phyloP scores from a whole-genome alignment of 2,888 invertebrate species.

The Oscheius sp. region DNA sequence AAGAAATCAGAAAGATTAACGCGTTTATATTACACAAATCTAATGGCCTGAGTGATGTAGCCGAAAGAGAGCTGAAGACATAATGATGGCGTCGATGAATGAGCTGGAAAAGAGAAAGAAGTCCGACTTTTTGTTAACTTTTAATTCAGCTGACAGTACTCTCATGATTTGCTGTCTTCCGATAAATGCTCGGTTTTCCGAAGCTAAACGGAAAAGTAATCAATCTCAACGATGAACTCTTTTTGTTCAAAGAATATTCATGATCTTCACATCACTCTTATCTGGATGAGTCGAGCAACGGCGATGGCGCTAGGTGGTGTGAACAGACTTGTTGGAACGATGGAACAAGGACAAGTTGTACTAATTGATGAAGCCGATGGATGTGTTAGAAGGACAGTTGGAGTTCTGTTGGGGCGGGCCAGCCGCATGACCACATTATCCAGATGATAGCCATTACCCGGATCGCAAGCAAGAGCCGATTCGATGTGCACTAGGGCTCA shows the following conservation, averaged over 20 bases:
- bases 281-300: too few species aligned
- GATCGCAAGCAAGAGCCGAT: conserved; percentile 17
- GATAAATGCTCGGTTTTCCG: too few species aligned
- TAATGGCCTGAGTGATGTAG: neutral
- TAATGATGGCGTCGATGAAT: neutral
- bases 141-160: too few species aligned
- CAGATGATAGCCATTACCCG: conserved; percentile 32
- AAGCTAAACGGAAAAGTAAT: too few species aligned
- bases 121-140: neutral
- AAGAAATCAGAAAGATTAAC: conserved; percentile 31
- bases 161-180: too few species aligned
- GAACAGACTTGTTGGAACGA: neutral
- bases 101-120: neutral
- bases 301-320: neutral
- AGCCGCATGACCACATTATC: conserved; percentile 37
- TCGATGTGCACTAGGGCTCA: conserved; percentile 13
- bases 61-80: neutral
- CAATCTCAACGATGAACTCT: too few species aligned
- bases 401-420: conserved; percentile 26
- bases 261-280: too few species aligned
- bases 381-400: conserved; percentile 31
- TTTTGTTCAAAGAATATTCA: too few species aligned
- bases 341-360: neutral
- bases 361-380: neutral
- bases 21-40: conserved; percentile 23